Percentiles rank a stretch among this genome's conserved stretches.
Evolutionary conservation across 2,797 vertebrate genomes (phyloP).

Genomic region (Chrysocyon brachyurus): DNA sequence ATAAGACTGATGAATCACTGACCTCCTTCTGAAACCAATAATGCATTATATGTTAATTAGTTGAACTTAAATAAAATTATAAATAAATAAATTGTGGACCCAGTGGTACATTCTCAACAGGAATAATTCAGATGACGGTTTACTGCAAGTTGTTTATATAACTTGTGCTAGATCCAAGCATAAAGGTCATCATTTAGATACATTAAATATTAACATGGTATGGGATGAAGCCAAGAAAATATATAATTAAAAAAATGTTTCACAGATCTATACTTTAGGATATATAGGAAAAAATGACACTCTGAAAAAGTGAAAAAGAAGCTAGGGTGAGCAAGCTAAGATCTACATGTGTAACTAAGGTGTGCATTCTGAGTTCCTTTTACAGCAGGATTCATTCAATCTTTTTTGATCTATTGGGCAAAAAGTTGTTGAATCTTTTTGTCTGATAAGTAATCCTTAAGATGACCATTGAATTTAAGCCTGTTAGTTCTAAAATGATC

Average conservation of each 20-base stretch:
- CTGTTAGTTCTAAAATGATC: neutral
- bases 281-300: neutral
- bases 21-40: too few relatives aligned
- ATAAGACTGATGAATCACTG: too few relatives aligned
- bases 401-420: neutral
- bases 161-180: neutral
- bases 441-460: neutral
- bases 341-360: neutral
- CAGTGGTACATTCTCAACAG: neutral
- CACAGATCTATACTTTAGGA: neutral
- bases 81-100: neutral
- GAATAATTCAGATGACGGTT: neutral
- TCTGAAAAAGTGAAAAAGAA: neutral
- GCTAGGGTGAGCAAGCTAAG: neutral
- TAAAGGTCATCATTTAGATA: neutral
- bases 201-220: neutral
- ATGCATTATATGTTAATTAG: too few relatives aligned
- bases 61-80: too few relatives aligned
- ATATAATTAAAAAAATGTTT: neutral
- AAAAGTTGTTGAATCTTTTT: neutral
- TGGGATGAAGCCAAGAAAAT: neutral
- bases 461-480: neutral
- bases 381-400: neutral
- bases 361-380: neutral
- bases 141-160: neutral